Evolutionary conservation across 1,140 invertebrate genomes (phyloP).

Genomic region (Cataglyphis hispanica): DNA sequence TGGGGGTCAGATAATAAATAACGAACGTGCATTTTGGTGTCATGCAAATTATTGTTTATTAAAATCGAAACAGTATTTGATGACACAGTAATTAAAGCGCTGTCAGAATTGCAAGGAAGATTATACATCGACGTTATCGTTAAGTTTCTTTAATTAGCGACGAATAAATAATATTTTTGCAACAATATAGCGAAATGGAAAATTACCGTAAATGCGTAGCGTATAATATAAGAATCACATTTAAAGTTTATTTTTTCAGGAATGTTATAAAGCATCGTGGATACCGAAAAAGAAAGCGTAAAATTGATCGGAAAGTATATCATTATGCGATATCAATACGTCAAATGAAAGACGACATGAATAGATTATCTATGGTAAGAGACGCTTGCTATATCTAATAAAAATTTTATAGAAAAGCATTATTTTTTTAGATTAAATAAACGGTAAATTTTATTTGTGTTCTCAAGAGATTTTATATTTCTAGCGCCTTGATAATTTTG

Average conservation of each 20-base stretch:
- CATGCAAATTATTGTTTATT: constrained; percentile 64
- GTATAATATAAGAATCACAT: neutral
- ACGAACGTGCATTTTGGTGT: neutral
- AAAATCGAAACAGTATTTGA: constrained; percentile 63
- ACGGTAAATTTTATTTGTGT: neutral
- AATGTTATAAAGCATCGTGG: constrained; percentile 2
- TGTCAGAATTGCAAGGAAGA: constrained; percentile 20
- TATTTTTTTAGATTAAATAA: constrained; percentile 13
- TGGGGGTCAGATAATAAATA: neutral
- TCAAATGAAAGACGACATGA: neutral
- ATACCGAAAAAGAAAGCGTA: constrained; percentile 39
- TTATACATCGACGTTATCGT: constrained; percentile 16
- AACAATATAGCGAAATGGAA: constrained; percentile 41
- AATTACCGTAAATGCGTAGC: constrained; percentile 47
- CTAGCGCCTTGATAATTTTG: neutral
- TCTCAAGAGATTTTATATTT: neutral
- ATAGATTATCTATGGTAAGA: neutral
- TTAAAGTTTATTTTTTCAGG: neutral
- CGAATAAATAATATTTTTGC: constrained; percentile 70
- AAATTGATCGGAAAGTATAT: constrained; percentile 39
- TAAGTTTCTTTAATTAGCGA: constrained; percentile 46
- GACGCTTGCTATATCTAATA: constrained; percentile 6
- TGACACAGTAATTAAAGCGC: constrained; percentile 68
- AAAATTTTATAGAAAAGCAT: neutral
- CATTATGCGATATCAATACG: constrained; percentile 40